These are phyloP conservation scores for Hoplodrina ambigua DNA, from an alignment of 2,888 invertebrate genomes.

Conservation along the genomic window DNA sequence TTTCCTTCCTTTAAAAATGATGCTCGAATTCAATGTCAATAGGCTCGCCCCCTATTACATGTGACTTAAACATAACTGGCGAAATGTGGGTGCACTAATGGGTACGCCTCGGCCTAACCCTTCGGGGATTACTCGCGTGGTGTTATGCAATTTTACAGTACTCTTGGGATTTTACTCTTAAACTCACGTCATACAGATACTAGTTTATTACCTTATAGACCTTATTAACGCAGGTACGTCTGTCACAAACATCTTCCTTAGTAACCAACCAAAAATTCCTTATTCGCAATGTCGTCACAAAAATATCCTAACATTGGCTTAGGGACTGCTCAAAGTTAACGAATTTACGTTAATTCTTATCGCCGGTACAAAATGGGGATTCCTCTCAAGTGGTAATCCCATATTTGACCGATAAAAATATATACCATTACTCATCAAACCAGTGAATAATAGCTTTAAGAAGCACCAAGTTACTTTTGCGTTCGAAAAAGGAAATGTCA, in stretches of 20 bases:
- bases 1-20: not conserved
- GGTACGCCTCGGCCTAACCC: no score
- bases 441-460: slow-evolving; percentile 70
- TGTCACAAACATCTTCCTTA: slow-evolving; percentile 21
- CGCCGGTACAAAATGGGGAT: slow-evolving; percentile 18
- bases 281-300: not conserved
- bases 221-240: not conserved
- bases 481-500: slow-evolving; percentile 8
- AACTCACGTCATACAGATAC: slow-evolving; percentile 11
- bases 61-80: no score
- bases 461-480: slow-evolving; percentile 31
- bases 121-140: no score
- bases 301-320: not conserved
- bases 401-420: slow-evolving; percentile 72
- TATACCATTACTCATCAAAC: slow-evolving; percentile 74
- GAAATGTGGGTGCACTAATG: no score
- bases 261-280: slow-evolving; percentile 2
- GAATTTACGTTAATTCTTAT: slow-evolving; percentile 25
- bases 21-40: not conserved
- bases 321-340: not conserved
- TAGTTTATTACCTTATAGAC: not conserved
- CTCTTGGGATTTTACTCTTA: slow-evolving; percentile 15
- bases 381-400: slow-evolving; percentile 67
- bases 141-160: not conserved
- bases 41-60: no score